Percentiles rank a stretch among this genome's conserved stretches.
phyloP scores from a whole-genome alignment of 2,888 invertebrate species.

The Calameuta filiformis region DNA sequence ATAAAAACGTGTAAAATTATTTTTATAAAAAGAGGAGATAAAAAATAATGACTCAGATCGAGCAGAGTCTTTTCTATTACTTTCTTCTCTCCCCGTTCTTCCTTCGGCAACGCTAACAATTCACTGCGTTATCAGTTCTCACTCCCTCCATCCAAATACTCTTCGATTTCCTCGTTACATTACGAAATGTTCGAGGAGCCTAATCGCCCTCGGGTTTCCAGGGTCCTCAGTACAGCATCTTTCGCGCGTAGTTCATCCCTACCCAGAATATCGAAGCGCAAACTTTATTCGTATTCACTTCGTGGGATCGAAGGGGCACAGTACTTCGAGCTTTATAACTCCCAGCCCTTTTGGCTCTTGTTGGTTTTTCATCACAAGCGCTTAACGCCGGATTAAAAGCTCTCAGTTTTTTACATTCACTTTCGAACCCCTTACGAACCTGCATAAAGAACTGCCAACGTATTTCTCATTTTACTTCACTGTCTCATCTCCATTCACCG shows the following conservation, averaged over 20 bases:
- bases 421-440: background rate
- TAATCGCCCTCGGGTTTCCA: background rate
- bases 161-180: background rate
- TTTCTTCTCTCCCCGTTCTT: background rate
- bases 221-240: background rate
- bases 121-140: background rate
- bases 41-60: background rate
- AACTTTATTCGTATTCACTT: background rate
- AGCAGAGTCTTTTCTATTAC: background rate
- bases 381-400: conserved; percentile 12
- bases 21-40: background rate
- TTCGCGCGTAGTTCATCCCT: background rate
- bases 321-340: background rate
- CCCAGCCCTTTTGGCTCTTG: background rate
- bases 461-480: background rate
- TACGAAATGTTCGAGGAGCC: background rate
- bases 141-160: background rate
- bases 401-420: background rate
- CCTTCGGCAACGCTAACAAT: background rate
- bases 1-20: background rate
- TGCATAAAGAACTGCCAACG: background rate
- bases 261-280: background rate
- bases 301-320: background rate
- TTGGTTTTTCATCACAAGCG: conserved; percentile 15
- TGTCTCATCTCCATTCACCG: background rate